Evolutionary conservation across 2,797 vertebrate genomes (phyloP), one percentile per base, ranked within the genome.

Genomic region (Gobionotothen gibberifrons): DNA sequence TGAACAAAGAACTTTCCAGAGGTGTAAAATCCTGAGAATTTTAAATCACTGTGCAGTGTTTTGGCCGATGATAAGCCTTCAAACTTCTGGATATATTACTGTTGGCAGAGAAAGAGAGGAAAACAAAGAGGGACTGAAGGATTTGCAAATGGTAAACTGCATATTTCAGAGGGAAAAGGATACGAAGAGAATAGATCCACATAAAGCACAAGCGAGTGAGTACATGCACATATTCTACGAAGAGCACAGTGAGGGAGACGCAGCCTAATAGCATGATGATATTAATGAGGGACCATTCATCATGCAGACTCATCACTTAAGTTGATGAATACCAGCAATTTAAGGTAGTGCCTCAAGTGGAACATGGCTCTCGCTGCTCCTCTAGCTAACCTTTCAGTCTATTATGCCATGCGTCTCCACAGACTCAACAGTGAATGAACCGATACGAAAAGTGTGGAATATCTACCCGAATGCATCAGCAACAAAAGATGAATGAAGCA

Each of bases 321-420:
- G 83, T 88, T 92, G 91, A 93, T 92, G 90, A 93, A 93, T 92
- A 90, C 88, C 80, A 86, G 88, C 87, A 88, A 92, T 92, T 91
- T 92, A 86, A 87, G 84, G 85, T 43, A 86, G 84, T 82, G 87
- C 84, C 90, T 87, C 62, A 62, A 85, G 87, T 90, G 88, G 81
- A 92, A 91, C 90, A 81, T 74, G 84, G 73, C 74, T 83, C 85
- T 75, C 5, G 29, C 84, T 79, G 89, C 87, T 86, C 83, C 75
- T 59, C 79, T 32, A 54, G 70, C 78, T 87, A 90, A 90, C 90
- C 90, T 90, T 86, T 84, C 77, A 86, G 84, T 88, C 87, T 85
- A 87, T 91, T 92, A 85, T 77, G 66, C 57, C 49, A n/a, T 39
- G 36, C 39, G 66, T 85, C 81, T 81, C 76, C 67, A 1, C 71